Evolutionary conservation across 2,113 vertebrate genomes (phyloP).

Genomic region (Hyaena hyaena): DNA sequence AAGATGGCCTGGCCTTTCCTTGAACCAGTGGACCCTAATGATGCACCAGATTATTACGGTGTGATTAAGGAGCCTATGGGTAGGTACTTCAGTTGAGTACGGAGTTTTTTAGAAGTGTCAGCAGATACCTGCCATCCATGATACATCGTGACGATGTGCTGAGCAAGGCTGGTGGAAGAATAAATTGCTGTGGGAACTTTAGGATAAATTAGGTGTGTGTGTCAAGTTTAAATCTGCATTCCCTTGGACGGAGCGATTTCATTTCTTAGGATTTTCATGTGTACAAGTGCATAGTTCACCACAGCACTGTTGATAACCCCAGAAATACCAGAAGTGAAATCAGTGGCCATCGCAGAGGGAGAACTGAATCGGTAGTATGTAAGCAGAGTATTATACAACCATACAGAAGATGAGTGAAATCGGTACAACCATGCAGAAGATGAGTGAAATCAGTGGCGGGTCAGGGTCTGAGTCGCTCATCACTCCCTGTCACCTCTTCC

Average conservation of each 20-base stretch:
- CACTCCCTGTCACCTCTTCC: background rate
- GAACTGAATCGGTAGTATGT: background rate
- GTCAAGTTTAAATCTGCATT: background rate
- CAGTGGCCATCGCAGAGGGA: background rate
- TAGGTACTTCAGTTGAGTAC: slow-evolving; percentile 81
- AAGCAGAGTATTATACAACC: background rate
- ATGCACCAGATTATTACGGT: slow-evolving; percentile 98
- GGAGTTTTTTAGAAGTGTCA: background rate
- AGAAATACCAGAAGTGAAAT: background rate
- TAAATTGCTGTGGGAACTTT: background rate
- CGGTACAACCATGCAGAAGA: background rate
- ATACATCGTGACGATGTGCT: background rate
- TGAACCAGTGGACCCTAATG: slow-evolving; percentile 97
- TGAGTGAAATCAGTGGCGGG: background rate
- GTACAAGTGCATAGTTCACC: background rate
- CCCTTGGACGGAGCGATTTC: background rate
- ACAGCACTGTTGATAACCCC: background rate
- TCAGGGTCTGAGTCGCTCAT: background rate
- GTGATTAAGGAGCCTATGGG: slow-evolving; percentile 99
- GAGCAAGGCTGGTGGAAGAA: background rate
- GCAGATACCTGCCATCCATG: background rate
- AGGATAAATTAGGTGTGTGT: background rate
- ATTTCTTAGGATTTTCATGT: background rate
- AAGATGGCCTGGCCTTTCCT: slow-evolving; percentile 99
- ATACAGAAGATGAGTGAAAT: background rate